Evolutionary conservation across 2,888 invertebrate species (phyloP).

Genomic region (Ommatoiulus sabulosus): DNA sequence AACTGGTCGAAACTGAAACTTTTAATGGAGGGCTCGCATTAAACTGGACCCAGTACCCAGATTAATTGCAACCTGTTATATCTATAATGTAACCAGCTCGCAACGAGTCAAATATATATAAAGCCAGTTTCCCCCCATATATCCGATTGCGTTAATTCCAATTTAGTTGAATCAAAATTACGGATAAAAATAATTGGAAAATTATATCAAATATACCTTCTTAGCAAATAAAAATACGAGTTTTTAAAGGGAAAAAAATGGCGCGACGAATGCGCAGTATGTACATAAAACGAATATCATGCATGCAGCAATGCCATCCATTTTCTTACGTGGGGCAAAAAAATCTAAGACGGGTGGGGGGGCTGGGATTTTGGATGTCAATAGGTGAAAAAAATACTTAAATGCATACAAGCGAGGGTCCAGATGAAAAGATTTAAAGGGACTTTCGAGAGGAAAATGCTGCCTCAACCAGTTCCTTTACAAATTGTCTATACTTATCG

Average conservation of each 20-base stretch:
- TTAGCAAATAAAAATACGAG: too few species aligned
- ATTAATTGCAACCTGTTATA: background rate
- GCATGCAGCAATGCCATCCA: background rate
- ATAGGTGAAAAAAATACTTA: conserved; percentile 15
- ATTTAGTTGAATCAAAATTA: background rate
- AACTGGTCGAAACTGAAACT: background rate
- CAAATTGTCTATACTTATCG: conserved; percentile 34
- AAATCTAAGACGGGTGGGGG: background rate
- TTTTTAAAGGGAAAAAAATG: too few species aligned
- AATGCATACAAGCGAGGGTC: background rate
- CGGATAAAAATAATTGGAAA: too few species aligned
- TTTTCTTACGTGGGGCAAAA: background rate
- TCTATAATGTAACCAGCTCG: too few species aligned
- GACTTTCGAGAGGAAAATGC: conserved; percentile 5
- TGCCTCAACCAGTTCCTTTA: conserved; percentile 27
- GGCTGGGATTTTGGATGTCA: background rate
- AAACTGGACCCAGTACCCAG: background rate
- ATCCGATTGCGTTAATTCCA: background rate
- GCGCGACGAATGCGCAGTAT: too few species aligned
- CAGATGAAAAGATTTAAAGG: conserved; percentile 3
- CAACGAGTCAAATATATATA: background rate
- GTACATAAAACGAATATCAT: background rate
- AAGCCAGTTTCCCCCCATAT: background rate
- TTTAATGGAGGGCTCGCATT: background rate
- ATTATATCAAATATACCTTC: too few species aligned